Conservation (phyloP, 2,113 vertebrate species). For the Cyphomyrus plagiostoma region DNA sequence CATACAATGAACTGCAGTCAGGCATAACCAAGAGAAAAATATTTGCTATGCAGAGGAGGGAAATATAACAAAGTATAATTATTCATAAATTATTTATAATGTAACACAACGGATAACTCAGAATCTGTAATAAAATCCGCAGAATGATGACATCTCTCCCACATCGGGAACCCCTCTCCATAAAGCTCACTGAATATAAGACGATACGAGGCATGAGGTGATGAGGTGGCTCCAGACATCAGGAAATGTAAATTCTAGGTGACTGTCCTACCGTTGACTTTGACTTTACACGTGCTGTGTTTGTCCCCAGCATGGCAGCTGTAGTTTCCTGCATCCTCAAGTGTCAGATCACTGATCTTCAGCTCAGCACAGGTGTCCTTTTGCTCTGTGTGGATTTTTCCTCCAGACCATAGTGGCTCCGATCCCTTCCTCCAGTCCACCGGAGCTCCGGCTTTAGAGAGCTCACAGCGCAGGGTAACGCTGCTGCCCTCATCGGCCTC, state of each 20-base stretch:
- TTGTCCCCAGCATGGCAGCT: slow-evolving; percentile 62
- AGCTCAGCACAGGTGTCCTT: slow-evolving; percentile 43
- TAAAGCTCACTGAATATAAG: background rate
- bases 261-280: slow-evolving; percentile 39
- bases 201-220: background rate
- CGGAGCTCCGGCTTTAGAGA: slow-evolving; percentile 53
- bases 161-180: background rate
- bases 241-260: background rate
- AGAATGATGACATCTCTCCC: background rate
- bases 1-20: background rate
- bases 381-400: slow-evolving; percentile 53
- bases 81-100: background rate
- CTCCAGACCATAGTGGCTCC: slow-evolving; percentile 41
- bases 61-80: background rate
- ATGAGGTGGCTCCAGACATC: background rate
- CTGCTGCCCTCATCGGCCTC: slow-evolving; percentile 53
- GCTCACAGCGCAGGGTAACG: slow-evolving; percentile 57
- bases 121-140: background rate
- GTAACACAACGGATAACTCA: background rate
- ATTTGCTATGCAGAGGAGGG: background rate
- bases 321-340: slow-evolving; percentile 67
- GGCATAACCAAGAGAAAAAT: background rate
- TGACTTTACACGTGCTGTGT: slow-evolving; percentile 58
- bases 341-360: slow-evolving; percentile 48
- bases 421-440: slow-evolving; percentile 64